These are phyloP conservation scores for Cybosia mesomella DNA, from an alignment of 2,888 invertebrate species.

Conservation along the genomic window DNA sequence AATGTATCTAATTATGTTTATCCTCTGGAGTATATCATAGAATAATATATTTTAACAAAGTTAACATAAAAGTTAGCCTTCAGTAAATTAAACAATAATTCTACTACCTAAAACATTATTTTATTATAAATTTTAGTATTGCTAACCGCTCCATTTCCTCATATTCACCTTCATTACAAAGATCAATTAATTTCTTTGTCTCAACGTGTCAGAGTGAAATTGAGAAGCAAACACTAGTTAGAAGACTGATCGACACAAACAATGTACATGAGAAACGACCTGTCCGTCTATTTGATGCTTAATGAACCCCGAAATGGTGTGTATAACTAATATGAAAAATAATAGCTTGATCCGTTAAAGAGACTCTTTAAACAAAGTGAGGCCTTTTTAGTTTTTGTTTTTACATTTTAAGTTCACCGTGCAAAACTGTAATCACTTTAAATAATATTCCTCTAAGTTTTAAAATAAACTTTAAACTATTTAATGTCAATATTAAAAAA, in stretches of 20 bases:
- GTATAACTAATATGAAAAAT: conserved; percentile 75
- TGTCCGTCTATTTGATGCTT: conserved; percentile 73
- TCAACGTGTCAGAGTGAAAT: conserved; percentile 82
- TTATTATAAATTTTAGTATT: background rate
- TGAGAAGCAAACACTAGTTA: conserved; percentile 85
- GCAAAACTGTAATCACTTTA: background rate
- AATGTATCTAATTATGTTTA: too few relatives aligned
- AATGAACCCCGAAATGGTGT: conserved; percentile 77
- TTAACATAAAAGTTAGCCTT: too few relatives aligned
- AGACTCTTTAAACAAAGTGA: conserved; percentile 16
- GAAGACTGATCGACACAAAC: conserved; percentile 71
- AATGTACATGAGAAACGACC: conserved; percentile 78
- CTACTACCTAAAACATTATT: background rate
- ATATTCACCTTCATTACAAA: conserved; percentile 81
- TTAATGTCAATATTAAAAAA: background rate
- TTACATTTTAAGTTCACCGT: background rate
- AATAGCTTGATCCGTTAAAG: conserved; percentile 60
- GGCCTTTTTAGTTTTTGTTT: conserved; percentile 3
- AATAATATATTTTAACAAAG: too few relatives aligned
- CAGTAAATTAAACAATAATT: too few relatives aligned
- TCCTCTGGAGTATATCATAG: too few relatives aligned
- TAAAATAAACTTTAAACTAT: background rate
- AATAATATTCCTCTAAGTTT: background rate
- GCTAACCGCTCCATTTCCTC: conserved; percentile 65
- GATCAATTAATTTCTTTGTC: conserved; percentile 86